phyloP scores from a whole-genome alignment of 1,140 invertebrate species.

The Drosophila trapezifrons region DNA sequence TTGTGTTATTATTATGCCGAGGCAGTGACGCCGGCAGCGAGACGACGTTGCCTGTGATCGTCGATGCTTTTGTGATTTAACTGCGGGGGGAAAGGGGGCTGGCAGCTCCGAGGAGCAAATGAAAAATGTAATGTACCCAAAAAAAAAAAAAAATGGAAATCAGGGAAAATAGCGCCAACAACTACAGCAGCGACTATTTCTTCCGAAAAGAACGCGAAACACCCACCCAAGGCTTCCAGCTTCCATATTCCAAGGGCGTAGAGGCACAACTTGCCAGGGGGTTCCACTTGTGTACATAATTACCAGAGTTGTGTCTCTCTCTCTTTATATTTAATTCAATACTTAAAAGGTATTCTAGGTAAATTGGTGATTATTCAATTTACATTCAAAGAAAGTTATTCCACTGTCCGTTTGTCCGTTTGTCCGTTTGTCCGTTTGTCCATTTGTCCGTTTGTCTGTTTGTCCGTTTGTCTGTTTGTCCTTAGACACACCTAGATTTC shows the following conservation, averaged over 20 bases:
- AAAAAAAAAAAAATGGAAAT: conserved; percentile 17
- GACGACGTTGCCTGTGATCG: conserved; percentile 29
- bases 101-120: conserved; percentile 22
- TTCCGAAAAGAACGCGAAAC: conserved; percentile 1
- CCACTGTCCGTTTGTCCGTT: too few species aligned
- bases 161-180: conserved; percentile 25
- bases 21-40: conserved; percentile 33
- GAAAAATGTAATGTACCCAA: conserved; percentile 58
- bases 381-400: too few species aligned
- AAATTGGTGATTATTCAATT: too few species aligned
- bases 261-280: not conserved
- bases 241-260: not conserved
- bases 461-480: too few species aligned
- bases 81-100: not conserved
- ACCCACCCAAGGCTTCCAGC: not conserved
- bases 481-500: too few species aligned
- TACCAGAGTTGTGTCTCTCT: not conserved
- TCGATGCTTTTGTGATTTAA: conserved; percentile 56
- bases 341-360: too few species aligned
- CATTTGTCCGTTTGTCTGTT: too few species aligned
- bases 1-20: conserved; percentile 64
- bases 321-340: too few species aligned
- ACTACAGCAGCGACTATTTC: conserved; percentile 35
- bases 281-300: not conserved
- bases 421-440: too few species aligned